Evolutionary conservation across 2,113 vertebrate species (phyloP).

Genomic region (Butorides virescens): DNA sequence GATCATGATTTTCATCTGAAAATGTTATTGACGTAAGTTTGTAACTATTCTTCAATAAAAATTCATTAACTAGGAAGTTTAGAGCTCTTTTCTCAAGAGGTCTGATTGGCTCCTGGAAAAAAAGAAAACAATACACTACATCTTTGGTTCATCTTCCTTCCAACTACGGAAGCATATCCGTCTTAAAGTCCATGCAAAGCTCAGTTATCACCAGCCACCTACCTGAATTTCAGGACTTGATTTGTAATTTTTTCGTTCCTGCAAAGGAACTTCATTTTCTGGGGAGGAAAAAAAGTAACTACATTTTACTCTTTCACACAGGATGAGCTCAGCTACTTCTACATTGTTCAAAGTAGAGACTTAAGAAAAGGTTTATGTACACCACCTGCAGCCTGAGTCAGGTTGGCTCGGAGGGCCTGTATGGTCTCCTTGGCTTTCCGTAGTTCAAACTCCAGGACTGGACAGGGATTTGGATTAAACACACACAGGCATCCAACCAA

Average conservation of each 20-base stretch:
- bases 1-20: constrained; percentile 99
- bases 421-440: constrained; percentile 99
- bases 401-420: constrained; percentile 99
- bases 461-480: constrained; percentile 97
- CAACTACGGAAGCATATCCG: neutral
- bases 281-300: constrained; percentile 49
- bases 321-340: constrained; percentile 67
- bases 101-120: constrained; percentile 90
- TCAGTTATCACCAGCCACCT: constrained; percentile 43
- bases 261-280: constrained; percentile 96
- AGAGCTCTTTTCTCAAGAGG: constrained; percentile 99
- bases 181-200: neutral
- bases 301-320: constrained; percentile 56
- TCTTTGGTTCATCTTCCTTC: neutral
- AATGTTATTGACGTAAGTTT: constrained; percentile 98
- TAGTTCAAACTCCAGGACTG: constrained; percentile 99
- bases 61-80: constrained; percentile 99
- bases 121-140: neutral
- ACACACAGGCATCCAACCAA: constrained; percentile 97
- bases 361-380: constrained; percentile 91
- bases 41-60: constrained; percentile 97
- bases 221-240: constrained; percentile 99
- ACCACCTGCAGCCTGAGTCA: constrained; percentile 99
- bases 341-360: constrained; percentile 76
- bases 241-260: constrained; percentile 99